Conservation (phyloP, 1,140 invertebrate genomes). For the Hyles vespertilio region DNA sequence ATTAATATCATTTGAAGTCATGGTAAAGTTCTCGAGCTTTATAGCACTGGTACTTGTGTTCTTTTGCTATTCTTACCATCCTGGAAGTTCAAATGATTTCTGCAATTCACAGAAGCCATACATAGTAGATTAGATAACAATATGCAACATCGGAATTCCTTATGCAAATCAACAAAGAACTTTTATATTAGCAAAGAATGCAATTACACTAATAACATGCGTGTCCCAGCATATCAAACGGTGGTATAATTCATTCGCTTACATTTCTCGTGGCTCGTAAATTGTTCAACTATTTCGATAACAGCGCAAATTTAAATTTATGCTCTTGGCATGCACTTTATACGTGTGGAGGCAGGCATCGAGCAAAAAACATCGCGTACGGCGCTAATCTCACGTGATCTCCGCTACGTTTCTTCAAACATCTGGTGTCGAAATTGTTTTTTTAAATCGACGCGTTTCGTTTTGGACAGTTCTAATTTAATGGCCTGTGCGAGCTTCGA, state of each 20-base stretch:
- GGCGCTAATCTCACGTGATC: slow-evolving; percentile 60
- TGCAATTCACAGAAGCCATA: no score
- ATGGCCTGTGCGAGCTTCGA: no score
- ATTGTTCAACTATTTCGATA: slow-evolving; percentile 64
- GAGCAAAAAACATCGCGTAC: slow-evolving; percentile 42
- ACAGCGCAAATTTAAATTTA: slow-evolving; percentile 63
- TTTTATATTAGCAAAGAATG: slow-evolving; percentile 17
- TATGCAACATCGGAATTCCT: no score
- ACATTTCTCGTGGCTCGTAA: slow-evolving; percentile 51
- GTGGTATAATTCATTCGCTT: slow-evolving; percentile 41
- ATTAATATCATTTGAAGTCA: no score
- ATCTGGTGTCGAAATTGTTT: slow-evolving; percentile 24
- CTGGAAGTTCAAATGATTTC: no score
- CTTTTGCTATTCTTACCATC: no score
- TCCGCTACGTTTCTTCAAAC: slow-evolving; percentile 20
- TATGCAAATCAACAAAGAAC: background rate
- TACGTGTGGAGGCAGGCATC: slow-evolving; percentile 44
- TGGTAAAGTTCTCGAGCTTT: no score
- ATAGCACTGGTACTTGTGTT: no score
- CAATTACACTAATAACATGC: slow-evolving; percentile 23
- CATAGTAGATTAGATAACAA: no score
- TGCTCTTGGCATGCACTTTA: slow-evolving; percentile 53
- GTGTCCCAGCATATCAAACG: slow-evolving; percentile 15
- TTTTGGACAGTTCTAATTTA: no score
- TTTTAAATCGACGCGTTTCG: slow-evolving; percentile 7